These are phyloP conservation scores for Magallana gigas DNA, from an alignment of 1,140 invertebrate genomes.

Conservation along the genomic window DNA sequence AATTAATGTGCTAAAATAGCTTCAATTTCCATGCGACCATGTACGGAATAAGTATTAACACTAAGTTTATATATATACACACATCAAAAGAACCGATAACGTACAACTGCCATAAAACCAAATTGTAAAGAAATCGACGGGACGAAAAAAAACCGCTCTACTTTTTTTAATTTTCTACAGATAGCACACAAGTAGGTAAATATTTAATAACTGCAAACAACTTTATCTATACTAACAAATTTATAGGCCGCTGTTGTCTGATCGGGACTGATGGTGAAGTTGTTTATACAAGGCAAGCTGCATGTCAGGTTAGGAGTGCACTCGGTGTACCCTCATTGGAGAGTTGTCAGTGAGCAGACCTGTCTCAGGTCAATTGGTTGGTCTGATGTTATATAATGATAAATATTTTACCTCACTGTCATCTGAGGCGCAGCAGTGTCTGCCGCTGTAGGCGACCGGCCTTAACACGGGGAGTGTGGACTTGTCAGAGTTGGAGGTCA, in stretches of 20 bases:
- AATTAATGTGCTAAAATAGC: no score
- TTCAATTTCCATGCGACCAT: no score
- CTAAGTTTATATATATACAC: background rate
- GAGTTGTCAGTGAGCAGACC: background rate
- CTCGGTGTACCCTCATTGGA: background rate
- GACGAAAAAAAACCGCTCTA: background rate
- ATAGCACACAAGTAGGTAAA: constrained; percentile 26
- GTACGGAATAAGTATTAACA: background rate
- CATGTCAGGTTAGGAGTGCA: background rate
- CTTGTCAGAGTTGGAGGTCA: background rate
- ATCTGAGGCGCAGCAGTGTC: background rate
- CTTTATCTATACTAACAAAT: constrained; percentile 15
- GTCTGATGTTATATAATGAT: constrained; percentile 31
- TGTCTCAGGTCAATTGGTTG: constrained; percentile 20
- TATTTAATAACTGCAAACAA: constrained; percentile 32
- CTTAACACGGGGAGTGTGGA: constrained; percentile 7
- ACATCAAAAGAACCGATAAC: background rate
- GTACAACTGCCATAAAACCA: background rate
- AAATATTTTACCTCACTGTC: constrained; percentile 36
- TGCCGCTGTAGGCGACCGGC: background rate
- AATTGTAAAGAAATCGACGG: background rate
- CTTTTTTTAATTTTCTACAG: background rate
- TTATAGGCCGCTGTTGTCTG: constrained; percentile 2
- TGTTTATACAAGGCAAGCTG: constrained; percentile 9
- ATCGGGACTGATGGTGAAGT: background rate